Base-by-base conservation (phyloP, 1,140 invertebrate genomes). In the Drusus annulatus region DNA sequence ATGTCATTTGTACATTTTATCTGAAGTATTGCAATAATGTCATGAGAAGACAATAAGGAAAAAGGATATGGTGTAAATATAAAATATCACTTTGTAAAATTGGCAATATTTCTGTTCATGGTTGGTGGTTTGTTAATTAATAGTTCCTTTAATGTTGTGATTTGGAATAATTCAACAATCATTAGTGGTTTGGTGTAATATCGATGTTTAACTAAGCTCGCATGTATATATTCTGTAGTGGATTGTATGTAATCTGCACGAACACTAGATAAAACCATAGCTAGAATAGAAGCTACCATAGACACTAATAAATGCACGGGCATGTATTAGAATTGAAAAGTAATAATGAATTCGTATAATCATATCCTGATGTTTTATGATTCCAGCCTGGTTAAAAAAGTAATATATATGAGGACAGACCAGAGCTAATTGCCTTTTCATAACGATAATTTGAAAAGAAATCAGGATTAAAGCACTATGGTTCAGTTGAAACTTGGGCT, bases 361-460 rank as follows among this genome's bases (percentile, higher is more conserved):
- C 31, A 74, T 60, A 60, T 15, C 74, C 36, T 63, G 54, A 79
- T 79, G 78, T 78, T 74, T 79, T 79, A 74, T 79, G 78, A 79
- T 79, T 79, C 78, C 78, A 79, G 78, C 78, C 23, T 60, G 60
- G 51, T 78, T 21, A 65, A 78, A 78, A 65, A 51, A 60, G 62
- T 13, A 31, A 58, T 69, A 6, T 54, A 58, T 69, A 31, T 52
- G 31, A 68, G 51, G 23, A 45, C 56, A 45, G 56, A 28, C 28
- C 74, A 76, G 65, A 51, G 6, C n/a, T 45, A 8, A 69, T 50
- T 31, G 16, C 36, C 65, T 50, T 69, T 69, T 17, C 36, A 50
- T 65, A 45, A 16, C 4, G 62, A 28, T 31, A 69, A 50, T 19
- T 19, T 69, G 65, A 45, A 50, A 51, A 23, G 36, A 69, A 21